Percentiles rank a stretch among this genome's conserved stretches.
Evolutionary conservation across 2,888 invertebrate species (phyloP).

Genomic region (Pandemis cinnamomeana): DNA sequence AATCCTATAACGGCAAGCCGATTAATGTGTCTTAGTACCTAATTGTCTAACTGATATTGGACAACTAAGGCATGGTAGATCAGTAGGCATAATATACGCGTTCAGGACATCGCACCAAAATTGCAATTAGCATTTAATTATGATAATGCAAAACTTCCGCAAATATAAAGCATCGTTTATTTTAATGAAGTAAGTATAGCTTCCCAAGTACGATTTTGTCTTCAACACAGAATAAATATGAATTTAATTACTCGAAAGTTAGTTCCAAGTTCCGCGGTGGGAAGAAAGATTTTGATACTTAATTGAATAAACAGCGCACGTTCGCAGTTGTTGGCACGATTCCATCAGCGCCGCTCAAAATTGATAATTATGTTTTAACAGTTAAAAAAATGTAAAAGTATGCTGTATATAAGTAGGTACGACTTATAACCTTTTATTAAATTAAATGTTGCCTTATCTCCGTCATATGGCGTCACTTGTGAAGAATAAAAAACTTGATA

Average conservation of each 20-base stretch:
- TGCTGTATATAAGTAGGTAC: background rate
- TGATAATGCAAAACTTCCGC: background rate
- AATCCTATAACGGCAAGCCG: background rate
- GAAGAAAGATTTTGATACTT: constrained; percentile 41
- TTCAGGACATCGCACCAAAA: background rate
- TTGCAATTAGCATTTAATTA: constrained; percentile 8
- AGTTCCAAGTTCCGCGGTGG: constrained; percentile 39
- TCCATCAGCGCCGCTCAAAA: constrained; percentile 27
- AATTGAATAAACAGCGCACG: constrained; percentile 42
- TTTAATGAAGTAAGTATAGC: constrained; percentile 30
- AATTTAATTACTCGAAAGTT: constrained; percentile 41
- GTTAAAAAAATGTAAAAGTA: constrained; percentile 36
- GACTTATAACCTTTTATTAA: no score
- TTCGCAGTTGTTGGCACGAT: constrained; percentile 38
- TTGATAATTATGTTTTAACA: constrained; percentile 40
- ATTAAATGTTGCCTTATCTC: no score
- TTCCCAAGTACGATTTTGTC: constrained; percentile 32
- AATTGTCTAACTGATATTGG: constrained; percentile 3
- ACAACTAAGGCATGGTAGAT: background rate
- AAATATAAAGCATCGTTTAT: constrained; percentile 26
- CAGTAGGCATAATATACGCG: background rate
- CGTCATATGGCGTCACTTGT: no score
- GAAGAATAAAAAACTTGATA: no score
- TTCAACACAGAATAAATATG: constrained; percentile 41
- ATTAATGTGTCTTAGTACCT: background rate